Percentiles rank a stretch among this genome's conserved stretches.
These are phyloP conservation scores for Nannoperca obscura DNA, from an alignment of 2,797 vertebrate genomes.

Conservation along the genomic window DNA sequence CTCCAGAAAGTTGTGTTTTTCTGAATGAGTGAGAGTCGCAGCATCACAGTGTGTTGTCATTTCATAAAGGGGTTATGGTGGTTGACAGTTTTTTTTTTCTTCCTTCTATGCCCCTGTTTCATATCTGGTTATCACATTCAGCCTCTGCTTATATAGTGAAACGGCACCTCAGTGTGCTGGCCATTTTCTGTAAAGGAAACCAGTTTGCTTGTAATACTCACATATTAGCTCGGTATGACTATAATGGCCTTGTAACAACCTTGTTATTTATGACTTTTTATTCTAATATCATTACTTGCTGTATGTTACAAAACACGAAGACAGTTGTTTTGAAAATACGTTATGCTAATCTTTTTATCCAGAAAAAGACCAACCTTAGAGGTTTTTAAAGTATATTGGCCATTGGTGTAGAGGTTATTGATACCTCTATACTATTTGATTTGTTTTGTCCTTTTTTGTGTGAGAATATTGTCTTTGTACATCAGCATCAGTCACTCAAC, in stretches of 20 bases:
- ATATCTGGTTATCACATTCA: constrained; percentile 4
- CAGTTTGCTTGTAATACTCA: constrained; percentile 13
- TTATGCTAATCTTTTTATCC: background rate
- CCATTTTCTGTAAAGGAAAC: constrained; percentile 23
- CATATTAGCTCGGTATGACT: constrained; percentile 16
- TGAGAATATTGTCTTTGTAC: background rate
- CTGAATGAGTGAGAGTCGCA: constrained; percentile 50
- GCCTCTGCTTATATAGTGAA: constrained; percentile 14
- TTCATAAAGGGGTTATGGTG: background rate
- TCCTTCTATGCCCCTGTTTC: background rate
- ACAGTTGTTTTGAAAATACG: background rate
- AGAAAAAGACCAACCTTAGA: background rate
- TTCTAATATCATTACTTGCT: background rate
- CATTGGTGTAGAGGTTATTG: background rate
- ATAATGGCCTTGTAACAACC: background rate
- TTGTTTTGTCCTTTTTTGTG: background rate
- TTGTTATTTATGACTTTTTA: constrained; percentile 11
- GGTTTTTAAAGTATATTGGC: constrained; percentile 6
- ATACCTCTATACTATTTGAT: background rate
- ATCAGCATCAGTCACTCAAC: constrained; percentile 1
- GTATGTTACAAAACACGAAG: background rate
- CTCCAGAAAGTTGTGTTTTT: constrained; percentile 41
- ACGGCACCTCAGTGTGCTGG: background rate
- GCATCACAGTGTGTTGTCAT: background rate
- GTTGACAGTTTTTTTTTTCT: background rate